phyloP scores from a whole-genome alignment of 1,140 invertebrate genomes.

The Lordiphosa collinella region DNA sequence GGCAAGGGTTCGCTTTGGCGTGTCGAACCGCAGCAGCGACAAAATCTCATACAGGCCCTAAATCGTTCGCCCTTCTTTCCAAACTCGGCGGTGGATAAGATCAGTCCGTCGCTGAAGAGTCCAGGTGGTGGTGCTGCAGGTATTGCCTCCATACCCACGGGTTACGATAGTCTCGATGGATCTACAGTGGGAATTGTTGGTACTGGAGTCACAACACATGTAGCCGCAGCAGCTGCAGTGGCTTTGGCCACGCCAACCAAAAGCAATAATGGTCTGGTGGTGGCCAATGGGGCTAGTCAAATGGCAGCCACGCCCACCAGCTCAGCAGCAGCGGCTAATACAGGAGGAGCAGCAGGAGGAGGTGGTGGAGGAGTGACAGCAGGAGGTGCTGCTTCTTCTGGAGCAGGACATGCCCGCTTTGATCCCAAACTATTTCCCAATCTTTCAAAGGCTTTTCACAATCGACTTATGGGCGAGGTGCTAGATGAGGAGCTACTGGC shows the following conservation, averaged over 20 bases:
- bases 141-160: background rate
- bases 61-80: conserved; percentile 91
- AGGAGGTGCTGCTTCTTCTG: background rate
- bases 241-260: conserved; percentile 41
- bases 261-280: conserved; percentile 25
- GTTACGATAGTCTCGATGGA: conserved; percentile 45
- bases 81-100: conserved; percentile 80
- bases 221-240: conserved; percentile 7
- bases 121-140: conserved; percentile 29
- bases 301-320: conserved; percentile 22
- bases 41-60: conserved; percentile 91
- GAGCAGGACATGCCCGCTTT: conserved; percentile 52
- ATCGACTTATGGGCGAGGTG: conserved; percentile 25
- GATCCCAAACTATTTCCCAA: conserved; percentile 74
- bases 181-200: background rate
- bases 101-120: conserved; percentile 67
- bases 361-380: background rate
- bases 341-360: background rate
- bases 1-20: conserved; percentile 97
- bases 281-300: conserved; percentile 34
- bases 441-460: conserved; percentile 66
- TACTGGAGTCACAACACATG: background rate
- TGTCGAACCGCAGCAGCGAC: conserved; percentile 93
- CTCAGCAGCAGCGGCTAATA: conserved; percentile 1
- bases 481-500: conserved; percentile 51